phyloP scores from a whole-genome alignment of 2,113 vertebrate genomes.

The Scatophagus argus region DNA sequence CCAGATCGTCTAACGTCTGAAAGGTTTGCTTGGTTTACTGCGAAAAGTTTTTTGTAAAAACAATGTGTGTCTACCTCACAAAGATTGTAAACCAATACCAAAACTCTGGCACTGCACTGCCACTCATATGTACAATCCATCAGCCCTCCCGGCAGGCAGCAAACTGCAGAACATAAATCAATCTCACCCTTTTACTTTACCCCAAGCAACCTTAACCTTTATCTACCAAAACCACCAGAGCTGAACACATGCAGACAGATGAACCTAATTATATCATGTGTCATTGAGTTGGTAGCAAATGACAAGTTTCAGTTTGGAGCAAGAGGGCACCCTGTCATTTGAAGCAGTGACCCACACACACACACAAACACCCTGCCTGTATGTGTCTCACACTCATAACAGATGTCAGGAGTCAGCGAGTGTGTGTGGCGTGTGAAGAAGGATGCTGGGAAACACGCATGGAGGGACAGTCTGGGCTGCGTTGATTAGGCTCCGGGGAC shows the following conservation, averaged over 20 bases:
- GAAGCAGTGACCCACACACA: slow-evolving; percentile 27
- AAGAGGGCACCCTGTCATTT: slow-evolving; percentile 41
- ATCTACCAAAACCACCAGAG: neutral
- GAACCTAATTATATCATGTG: neutral
- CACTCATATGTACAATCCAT: neutral
- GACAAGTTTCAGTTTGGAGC: slow-evolving; percentile 33
- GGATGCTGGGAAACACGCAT: slow-evolving; percentile 11
- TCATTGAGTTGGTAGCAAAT: slow-evolving; percentile 21
- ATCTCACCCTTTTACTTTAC: neutral
- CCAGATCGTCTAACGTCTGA: neutral
- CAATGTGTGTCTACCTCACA: neutral
- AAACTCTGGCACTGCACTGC: neutral
- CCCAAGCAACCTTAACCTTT: neutral
- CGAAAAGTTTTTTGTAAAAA: neutral
- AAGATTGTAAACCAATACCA: neutral
- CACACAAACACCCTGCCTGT: slow-evolving; percentile 17
- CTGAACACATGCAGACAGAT: neutral
- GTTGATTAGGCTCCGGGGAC: slow-evolving; percentile 80
- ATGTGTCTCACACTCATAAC: slow-evolving; percentile 30
- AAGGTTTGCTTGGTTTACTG: neutral
- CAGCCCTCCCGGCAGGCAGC: neutral
- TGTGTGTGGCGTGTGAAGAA: slow-evolving; percentile 23
- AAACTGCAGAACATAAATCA: neutral
- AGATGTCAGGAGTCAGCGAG: slow-evolving; percentile 15
- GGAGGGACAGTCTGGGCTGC: slow-evolving; percentile 56